Evolutionary conservation across 2,888 invertebrate species (phyloP), one percentile per base, ranked within the genome.

Genomic region (Harpalus rubripes): DNA sequence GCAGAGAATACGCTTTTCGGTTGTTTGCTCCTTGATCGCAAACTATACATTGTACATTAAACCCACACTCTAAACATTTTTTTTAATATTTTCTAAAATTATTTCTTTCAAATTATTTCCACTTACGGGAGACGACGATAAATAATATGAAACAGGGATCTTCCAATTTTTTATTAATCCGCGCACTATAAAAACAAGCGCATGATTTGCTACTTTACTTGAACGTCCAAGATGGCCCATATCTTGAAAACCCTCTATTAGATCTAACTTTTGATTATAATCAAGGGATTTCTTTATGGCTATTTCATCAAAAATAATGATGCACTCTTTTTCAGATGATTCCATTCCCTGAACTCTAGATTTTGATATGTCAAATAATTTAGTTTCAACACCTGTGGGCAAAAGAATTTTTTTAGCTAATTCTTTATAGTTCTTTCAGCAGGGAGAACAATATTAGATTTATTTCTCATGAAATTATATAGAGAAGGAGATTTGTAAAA

Each of bases 1-100:
- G 85, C 32, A 79, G 26, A 12, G 15, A 15, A 10, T 86, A 61
- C n/a, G 85, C 86, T 52, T 59, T 85, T 79, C 86, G 61, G 41
- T 87, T 87, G 58, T 85, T 87, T 8, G 87, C 79, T 56, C 59
- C 59, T 59, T 59, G 59, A 15, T 59, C 18, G n/a, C 59, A 59
- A 16, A 59, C 59, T 16, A 59, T 59, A 15, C 59, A 16, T 16
- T 16, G 1, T 59, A 59, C 15, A 7, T 59, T 16, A 16, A 59
- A 5, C 7, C 59, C 58, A 15, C 15, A 16, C 5, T 59, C 16
- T 15, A 59, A 22, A 22, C 22, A 59, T 15, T 6, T 15, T 12
- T 59, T 59, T n/a, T n/a, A 22, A 22, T 59, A 59, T 59, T 59
- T 59, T 59, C 56, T 16, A 59, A n/a, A 16, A 59, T 16, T 59